Conservation (phyloP, 2,113 vertebrate species). For the Psittacara wagleri region DNA sequence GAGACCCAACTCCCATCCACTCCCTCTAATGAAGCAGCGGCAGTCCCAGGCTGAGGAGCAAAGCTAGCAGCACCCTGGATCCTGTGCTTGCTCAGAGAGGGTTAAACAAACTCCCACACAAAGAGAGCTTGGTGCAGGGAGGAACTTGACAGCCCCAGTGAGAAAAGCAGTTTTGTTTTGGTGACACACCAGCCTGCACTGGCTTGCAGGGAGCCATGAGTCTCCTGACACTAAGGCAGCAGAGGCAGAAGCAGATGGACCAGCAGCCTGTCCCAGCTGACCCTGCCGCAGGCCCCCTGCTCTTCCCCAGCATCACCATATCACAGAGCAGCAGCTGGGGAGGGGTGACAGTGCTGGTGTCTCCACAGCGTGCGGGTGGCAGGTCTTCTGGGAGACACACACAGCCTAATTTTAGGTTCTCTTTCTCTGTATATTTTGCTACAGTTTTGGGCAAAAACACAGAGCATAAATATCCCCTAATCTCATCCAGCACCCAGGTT, state of each 20-base stretch:
- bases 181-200: background rate
- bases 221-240: background rate
- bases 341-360: accelerated
- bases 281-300: background rate
- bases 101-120: background rate
- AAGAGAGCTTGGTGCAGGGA: background rate
- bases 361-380: background rate
- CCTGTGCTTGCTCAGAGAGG: background rate
- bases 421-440: background rate
- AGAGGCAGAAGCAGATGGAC: background rate
- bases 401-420: background rate
- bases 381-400: background rate
- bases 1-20: background rate
- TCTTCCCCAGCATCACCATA: background rate
- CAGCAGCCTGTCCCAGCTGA: background rate
- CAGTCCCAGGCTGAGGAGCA: background rate
- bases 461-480: background rate
- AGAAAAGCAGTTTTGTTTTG: background rate
- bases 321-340: accelerated
- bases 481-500: background rate
- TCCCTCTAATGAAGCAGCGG: background rate
- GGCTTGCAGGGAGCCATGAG: background rate
- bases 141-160: background rate
- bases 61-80: background rate
- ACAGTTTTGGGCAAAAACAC: background rate